Conservation (phyloP, 2,888 invertebrate genomes). For the Heterodera filipjevi region DNA sequence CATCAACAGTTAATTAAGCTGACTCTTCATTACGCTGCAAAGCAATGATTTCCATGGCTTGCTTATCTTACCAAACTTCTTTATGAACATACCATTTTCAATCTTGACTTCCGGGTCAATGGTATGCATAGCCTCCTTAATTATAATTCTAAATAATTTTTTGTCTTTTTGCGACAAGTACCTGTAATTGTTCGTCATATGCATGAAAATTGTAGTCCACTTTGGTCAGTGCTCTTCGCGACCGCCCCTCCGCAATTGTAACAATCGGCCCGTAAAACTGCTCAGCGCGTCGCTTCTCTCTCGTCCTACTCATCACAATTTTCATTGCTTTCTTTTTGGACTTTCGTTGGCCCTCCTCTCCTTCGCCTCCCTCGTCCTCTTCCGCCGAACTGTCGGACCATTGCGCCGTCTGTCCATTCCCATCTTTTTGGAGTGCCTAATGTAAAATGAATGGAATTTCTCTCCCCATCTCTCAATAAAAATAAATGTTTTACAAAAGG, state of each 20-base stretch:
- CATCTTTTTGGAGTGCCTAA: conserved; percentile 16
- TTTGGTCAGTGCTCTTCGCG: conserved; percentile 47
- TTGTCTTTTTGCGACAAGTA: not conserved
- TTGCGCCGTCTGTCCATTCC: not conserved
- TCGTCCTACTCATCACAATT: conserved; percentile 33
- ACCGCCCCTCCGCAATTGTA: conserved; percentile 56
- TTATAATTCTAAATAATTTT: not conserved
- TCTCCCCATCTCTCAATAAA: conserved; percentile 22
- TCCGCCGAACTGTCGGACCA: conserved; percentile 25
- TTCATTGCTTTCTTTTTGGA: conserved; percentile 54
- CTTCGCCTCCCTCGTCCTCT: conserved; percentile 26
- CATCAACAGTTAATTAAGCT: no score
- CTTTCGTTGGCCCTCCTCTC: conserved; percentile 50
- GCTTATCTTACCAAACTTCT: no score
- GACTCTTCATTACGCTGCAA: no score
- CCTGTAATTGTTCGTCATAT: conserved; percentile 85
- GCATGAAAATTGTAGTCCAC: conserved; percentile 82
- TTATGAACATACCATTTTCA: conserved; percentile 1
- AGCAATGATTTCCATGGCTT: no score
- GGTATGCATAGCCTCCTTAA: conserved; percentile 35
- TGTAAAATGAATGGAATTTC: no score
- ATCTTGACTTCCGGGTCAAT: conserved; percentile 21
- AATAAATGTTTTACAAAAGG: conserved; percentile 24
- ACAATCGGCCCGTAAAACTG: conserved; percentile 41
- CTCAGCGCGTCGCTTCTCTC: conserved; percentile 22